Evolutionary conservation across 2,797 vertebrate genomes (phyloP), one percentile per base, ranked within the genome.

Genomic region (Mormyrops attenuatus): DNA sequence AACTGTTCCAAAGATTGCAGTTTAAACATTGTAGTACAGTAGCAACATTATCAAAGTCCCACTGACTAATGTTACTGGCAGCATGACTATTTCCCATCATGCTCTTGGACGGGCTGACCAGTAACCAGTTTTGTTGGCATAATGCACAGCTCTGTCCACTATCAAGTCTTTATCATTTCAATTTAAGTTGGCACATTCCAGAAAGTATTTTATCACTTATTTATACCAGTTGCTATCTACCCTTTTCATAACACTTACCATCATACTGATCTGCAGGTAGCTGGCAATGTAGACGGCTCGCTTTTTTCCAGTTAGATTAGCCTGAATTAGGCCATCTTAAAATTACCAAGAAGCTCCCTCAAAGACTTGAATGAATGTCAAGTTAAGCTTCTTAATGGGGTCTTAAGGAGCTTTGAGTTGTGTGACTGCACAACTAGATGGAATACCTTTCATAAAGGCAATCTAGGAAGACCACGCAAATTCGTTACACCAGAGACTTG

Each of bases 331-430:
- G 80, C 6, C 41, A 84, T 84, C 20, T 84, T 73, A 55, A 20
- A 80, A 84, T 89, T 57, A 89, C 47, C n/a, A 77, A 82, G 20
- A 69, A 55, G 52, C 50, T 47, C 77, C n/a, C 53, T 89, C 69
- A 60, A 84, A 89, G n/a, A 60, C 38, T 26, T 20, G 38, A 77
- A 88, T 20, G 38, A 77, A 88, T 49, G 20, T 84, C 20, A 85
- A 84, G 15, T 5, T 11, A 17, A 80, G n/a, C 88, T 22, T 82
- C 69, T 53, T 55, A 52, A 49, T 17, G 34, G 47, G 15, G 53
- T 60, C 49, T 89, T 66, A n/a, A 11, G 26, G 53, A 30, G 3
- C 5, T 69, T 89, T 89, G 41, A 86, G 55, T 89, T 85, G 26
- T 30, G 26, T 30, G 26, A 30, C 26, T 30, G 26, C 26, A 30